Base-by-base conservation (phyloP, 2,113 vertebrate species). In the Oreochromis spilurus region DNA sequence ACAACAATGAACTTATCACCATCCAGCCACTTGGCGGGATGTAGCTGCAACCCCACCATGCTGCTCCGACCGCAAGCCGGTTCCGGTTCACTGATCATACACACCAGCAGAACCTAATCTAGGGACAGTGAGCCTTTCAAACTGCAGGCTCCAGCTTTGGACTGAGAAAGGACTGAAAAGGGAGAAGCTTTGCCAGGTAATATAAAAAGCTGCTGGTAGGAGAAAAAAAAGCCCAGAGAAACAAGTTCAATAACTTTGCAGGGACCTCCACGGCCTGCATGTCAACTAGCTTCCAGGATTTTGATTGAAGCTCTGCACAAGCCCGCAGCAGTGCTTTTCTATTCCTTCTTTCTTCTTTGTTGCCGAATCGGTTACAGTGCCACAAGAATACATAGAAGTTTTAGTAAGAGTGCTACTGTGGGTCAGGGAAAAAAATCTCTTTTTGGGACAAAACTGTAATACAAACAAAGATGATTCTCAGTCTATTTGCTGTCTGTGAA, bases 1-100 rank as follows among this genome's bases (percentile, higher is more conserved):
- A 90, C 89, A 93, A 91, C 94, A 94, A 95, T 94, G 85, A 95
- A 95, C 89, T 94, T 94, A 95, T 95, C 94, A 89, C 81, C 86
- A 65, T 92, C 84, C 88, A 92, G 87, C 57, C 84, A 92, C 90
- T 93, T 90, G 83, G 88, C 80, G 81, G 92, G 89, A 90, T 89
- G 93, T 87, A 81, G 90, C 87, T 81, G 91, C 89, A 88, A 87
- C 90, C 90, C 92, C 45, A 62, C 91, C 12, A 87, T 12, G 85
- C 81, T 38, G 89, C 89, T 84, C 88, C 82, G 82, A 93, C 90
- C 79, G 53, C 48, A 7, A 90, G 87, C 54, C 60, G 83, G 87
- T 90, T 89, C 53, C 26, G 87, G 88, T 94, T 90, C 92, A 92
- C 90, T 94, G 95, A 93, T 94, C 93, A 93, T 84, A 90, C 89